phyloP scores from a whole-genome alignment of 2,113 vertebrate species.

The Butorides virescens region DNA sequence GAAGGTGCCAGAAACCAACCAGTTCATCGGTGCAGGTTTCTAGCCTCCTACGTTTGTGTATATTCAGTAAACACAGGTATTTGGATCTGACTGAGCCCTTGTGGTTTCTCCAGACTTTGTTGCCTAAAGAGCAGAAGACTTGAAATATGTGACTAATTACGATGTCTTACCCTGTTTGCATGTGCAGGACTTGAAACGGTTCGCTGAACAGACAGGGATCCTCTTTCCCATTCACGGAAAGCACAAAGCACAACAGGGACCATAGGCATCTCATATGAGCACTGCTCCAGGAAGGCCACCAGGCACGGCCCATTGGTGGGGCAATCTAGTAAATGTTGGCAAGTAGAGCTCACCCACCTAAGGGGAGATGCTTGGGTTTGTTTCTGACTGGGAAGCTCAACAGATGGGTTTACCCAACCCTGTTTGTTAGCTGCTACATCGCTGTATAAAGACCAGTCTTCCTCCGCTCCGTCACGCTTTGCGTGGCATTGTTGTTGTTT shows the following conservation, averaged over 20 bases:
- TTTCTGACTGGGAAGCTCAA: background rate
- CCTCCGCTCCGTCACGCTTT: background rate
- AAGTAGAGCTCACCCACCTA: background rate
- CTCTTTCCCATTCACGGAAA: background rate
- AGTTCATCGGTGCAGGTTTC: background rate
- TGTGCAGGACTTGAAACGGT: background rate
- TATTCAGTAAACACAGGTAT: constrained; percentile 27
- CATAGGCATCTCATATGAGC: background rate
- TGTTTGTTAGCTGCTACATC: background rate
- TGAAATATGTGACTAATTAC: constrained; percentile 30
- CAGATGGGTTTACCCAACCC: background rate
- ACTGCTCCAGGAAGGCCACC: background rate
- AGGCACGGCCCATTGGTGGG: accelerated
- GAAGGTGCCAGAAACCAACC: constrained; percentile 26
- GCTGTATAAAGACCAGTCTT: background rate
- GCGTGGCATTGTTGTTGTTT: background rate
- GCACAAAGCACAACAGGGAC: accelerated
- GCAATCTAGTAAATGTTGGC: background rate
- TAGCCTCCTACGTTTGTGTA: background rate
- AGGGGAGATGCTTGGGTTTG: background rate
- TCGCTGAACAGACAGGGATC: background rate
- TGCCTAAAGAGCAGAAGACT: constrained; percentile 37
- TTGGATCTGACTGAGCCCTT: background rate
- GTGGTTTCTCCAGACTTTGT: constrained; percentile 35
- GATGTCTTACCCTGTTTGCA: background rate